Evolutionary conservation across 2,888 invertebrate species (phyloP).

Genomic region (Allolobophora icterica): DNA sequence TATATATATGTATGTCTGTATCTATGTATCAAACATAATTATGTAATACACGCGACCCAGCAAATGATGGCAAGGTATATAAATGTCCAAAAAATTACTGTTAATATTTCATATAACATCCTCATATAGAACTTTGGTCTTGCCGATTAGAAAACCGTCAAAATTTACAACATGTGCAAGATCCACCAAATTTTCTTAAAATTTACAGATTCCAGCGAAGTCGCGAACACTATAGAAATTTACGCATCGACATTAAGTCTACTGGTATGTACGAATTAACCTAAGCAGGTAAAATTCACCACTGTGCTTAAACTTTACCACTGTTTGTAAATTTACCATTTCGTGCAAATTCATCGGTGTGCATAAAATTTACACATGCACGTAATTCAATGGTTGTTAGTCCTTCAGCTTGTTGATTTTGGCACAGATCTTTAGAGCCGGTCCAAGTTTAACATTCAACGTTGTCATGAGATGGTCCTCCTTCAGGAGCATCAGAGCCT

Average conservation of each 20-base stretch:
- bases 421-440: conserved; percentile 92
- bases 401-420: conserved; percentile 71
- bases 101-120: too few relatives aligned
- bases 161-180: background rate
- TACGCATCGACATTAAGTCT: background rate
- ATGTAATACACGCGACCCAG: too few relatives aligned
- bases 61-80: too few relatives aligned
- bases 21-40: too few relatives aligned
- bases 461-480: conserved; percentile 93
- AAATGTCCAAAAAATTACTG: too few relatives aligned
- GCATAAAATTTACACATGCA: background rate
- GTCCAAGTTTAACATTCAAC: conserved; percentile 93
- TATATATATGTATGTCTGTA: too few relatives aligned
- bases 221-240: background rate
- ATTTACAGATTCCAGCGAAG: background rate
- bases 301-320: background rate
- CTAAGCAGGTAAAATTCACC: background rate
- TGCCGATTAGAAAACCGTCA: background rate
- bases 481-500: conserved; percentile 86
- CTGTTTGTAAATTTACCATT: background rate
- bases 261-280: background rate
- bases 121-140: too few relatives aligned
- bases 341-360: background rate
- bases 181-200: background rate
- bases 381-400: background rate